Evolutionary conservation across 2,888 invertebrate species (phyloP).

Genomic region (Acrobasis consociella): DNA sequence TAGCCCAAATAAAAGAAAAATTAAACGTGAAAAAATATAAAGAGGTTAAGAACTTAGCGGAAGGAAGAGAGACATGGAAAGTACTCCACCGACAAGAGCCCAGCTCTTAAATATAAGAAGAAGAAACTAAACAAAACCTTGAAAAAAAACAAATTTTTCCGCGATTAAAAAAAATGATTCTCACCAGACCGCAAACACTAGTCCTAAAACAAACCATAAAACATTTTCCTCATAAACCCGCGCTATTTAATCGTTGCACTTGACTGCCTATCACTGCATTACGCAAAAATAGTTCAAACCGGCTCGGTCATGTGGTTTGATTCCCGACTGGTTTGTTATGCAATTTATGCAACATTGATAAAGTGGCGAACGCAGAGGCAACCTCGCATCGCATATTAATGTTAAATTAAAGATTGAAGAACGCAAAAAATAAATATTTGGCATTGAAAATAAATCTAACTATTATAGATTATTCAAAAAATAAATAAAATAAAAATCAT

Average conservation of each 20-base stretch:
- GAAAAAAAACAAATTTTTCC: too few species aligned
- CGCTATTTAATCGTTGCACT: conserved; percentile 5
- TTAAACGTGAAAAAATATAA: too few species aligned
- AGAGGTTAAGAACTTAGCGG: too few species aligned
- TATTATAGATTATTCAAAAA: too few species aligned
- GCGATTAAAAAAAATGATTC: not conserved
- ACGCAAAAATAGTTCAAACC: conserved; percentile 23
- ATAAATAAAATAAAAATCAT: too few species aligned
- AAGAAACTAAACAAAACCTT: too few species aligned
- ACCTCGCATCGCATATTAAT: conserved; percentile 11
- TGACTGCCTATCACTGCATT: conserved; percentile 18
- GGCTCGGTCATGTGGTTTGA: conserved; percentile 17
- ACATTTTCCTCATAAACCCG: not conserved
- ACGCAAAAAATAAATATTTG: too few species aligned
- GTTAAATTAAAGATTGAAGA: not conserved
- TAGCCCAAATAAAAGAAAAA: too few species aligned
- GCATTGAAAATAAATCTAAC: too few species aligned
- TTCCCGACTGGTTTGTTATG: conserved; percentile 19
- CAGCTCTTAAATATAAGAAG: too few species aligned
- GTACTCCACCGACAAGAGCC: too few species aligned
- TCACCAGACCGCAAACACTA: not conserved
- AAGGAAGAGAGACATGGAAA: too few species aligned
- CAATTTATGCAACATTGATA: conserved; percentile 17
- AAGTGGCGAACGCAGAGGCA: not conserved
- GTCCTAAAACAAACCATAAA: not conserved